A percentile compares a stretch with the other conserved stretches of the same genome.
These are phyloP conservation scores for Selene dorsalis DNA, from an alignment of 2,797 vertebrate genomes.

Conservation along the genomic window DNA sequence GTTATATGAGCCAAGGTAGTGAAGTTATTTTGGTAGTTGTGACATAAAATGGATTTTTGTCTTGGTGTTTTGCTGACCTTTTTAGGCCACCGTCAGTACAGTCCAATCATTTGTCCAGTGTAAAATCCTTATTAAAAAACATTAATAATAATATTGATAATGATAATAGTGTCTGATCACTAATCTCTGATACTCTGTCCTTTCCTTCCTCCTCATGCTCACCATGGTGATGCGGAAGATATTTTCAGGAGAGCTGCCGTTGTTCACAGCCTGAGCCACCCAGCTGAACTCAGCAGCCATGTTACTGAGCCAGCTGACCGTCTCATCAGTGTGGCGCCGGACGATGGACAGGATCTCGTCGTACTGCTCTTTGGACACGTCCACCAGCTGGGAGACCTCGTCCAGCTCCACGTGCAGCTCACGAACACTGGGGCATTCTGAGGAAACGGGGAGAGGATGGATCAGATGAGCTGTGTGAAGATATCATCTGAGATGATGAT, in stretches of 20 bases:
- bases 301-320: slow-evolving; percentile 84
- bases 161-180: no score
- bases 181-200: not conserved
- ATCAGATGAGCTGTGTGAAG: not conserved
- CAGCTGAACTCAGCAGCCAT: slow-evolving; percentile 91
- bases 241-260: slow-evolving; percentile 73
- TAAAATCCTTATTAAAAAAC: not conserved
- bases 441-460: not conserved
- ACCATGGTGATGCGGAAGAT: slow-evolving; percentile 89
- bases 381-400: slow-evolving; percentile 87
- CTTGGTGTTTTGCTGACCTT: not conserved
- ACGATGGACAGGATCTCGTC: slow-evolving; percentile 89
- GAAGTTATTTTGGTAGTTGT: not conserved
- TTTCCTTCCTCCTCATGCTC: slow-evolving; percentile 46
- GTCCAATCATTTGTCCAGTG: not conserved
- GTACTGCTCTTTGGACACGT: slow-evolving; percentile 88
- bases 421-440: slow-evolving; percentile 89
- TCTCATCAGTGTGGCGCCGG: slow-evolving; percentile 88
- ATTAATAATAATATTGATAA: no score
- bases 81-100: not conserved
- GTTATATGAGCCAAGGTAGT: not conserved
- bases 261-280: slow-evolving; percentile 86
- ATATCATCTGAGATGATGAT: not conserved
- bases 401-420: slow-evolving; percentile 89
- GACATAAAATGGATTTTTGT: not conserved